Conservation (phyloP, 37 sponge, comb jelly and placozoan genomes). For the Eunapius fragilis region DNA sequence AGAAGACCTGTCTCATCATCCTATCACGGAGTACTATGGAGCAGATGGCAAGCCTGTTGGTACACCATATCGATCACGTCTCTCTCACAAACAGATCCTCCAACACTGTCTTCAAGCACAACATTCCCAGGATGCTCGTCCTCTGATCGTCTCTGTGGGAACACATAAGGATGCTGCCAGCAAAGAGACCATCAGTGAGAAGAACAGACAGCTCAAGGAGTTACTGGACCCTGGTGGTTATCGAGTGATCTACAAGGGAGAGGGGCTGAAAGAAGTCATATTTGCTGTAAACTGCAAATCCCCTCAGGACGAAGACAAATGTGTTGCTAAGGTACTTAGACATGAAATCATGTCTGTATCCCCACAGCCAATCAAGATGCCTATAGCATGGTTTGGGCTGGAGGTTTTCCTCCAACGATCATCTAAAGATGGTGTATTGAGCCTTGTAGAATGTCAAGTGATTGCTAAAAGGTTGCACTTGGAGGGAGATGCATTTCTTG, state of each 20-base stretch:
- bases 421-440: neutral
- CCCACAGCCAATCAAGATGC: neutral
- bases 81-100: neutral
- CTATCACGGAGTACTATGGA: neutral
- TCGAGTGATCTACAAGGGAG: neutral
- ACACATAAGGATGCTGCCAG: neutral
- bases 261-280: neutral
- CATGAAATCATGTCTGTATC: neutral
- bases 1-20: neutral
- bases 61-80: neutral
- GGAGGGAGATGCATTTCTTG: neutral
- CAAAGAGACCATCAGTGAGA: neutral
- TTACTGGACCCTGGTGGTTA: neutral
- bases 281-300: neutral
- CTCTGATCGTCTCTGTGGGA: neutral
- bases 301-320: neutral
- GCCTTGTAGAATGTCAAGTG: constrained; percentile 3
- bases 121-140: neutral
- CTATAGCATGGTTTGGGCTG: constrained; percentile 9
- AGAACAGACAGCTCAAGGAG: neutral
- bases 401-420: neutral
- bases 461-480: neutral
- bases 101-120: neutral
- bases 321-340: neutral
- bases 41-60: neutral